Base-by-base conservation (phyloP, 2,797 vertebrate species). In the Chanos chanos region DNA sequence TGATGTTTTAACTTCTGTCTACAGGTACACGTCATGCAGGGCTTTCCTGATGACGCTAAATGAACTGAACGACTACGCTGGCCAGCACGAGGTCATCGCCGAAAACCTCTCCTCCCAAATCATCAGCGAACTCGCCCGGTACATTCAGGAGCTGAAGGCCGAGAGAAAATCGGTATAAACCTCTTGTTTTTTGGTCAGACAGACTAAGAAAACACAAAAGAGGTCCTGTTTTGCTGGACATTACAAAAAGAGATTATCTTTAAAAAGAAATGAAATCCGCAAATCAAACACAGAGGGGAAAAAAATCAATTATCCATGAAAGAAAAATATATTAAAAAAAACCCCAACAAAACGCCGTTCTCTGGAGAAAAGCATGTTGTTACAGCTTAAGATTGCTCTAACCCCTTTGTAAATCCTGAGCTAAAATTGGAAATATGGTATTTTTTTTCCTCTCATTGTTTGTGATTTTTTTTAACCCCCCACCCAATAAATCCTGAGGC, bases 41-140 rank as follows among this genome's bases (percentile, higher is more conserved):
- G 92, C 94, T 5, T 99, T 99, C 77, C 81, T 93, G 7, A 87
- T 91, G 4, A 95, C 94, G 22, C 85, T 98, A 71, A 92, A 89
- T 3, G 94, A 99, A 72, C 88, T 92, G 84, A 93, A 85, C 0
- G 94, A 97, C 64, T 91, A 97, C 0, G 93, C 94, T 0, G 89
- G 90, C 2, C 96, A 98, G 77, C 93, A 93, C 3, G 96, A 99
- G 73, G 91, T 96, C 55, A 90, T 98, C 10, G 93, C 95, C 0
- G 96, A 98, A 72, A 95, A 92, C 84, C 88, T 98, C 79, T 92
- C 87, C 7, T 82, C 89, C 1, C 91, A 94, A 55, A 94, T 97
- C 51, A 90, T 89, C 0, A 76, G 68, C 0, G 94, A 97, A 66
- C 74, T 99, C 65, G 78, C 75, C 0, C 91, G 92, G 44, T 97